Evolutionary conservation across 2,888 invertebrate species (phyloP).

Genomic region (Choreutis nemorana): DNA sequence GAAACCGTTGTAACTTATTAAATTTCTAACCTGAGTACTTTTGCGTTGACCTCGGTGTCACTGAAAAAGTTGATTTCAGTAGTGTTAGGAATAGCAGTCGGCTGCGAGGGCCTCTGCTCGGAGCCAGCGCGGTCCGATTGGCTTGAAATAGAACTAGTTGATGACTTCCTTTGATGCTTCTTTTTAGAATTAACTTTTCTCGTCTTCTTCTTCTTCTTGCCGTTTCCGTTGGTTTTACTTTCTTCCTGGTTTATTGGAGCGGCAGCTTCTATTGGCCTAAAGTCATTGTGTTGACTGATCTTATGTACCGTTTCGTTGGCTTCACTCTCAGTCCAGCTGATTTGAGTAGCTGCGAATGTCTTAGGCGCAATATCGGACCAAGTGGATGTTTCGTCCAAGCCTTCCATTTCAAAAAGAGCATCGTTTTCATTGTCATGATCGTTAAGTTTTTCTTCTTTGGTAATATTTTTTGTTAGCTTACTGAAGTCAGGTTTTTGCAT

Average conservation of each 20-base stretch:
- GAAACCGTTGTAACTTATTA: too few relatives aligned
- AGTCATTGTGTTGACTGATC: conserved; percentile 71
- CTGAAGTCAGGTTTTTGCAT: conserved; percentile 66
- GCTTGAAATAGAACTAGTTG: conserved; percentile 61
- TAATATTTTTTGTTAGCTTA: conserved; percentile 50
- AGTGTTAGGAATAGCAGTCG: conserved; percentile 36
- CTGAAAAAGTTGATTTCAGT: conserved; percentile 81
- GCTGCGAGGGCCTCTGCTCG: conserved; percentile 41
- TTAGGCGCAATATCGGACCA: conserved; percentile 59
- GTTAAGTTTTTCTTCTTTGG: conserved; percentile 26
- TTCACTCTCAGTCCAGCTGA: conserved; percentile 49
- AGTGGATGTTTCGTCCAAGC: conserved; percentile 63
- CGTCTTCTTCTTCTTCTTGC: conserved; percentile 79
- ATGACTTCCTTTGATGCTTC: conserved; percentile 79
- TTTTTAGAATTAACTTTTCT: conserved; percentile 82
- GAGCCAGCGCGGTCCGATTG: conserved; percentile 59
- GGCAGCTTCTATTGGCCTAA: conserved; percentile 65
- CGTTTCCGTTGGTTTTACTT: conserved; percentile 60
- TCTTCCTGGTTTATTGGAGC: conserved; percentile 44
- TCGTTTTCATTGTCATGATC: conserved; percentile 52
- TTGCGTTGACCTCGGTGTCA: conserved; percentile 86
- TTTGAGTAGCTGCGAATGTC: conserved; percentile 63
- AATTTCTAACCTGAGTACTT: conserved; percentile 66
- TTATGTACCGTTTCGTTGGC: conserved; percentile 66
- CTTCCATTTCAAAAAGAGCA: conserved; percentile 75